phyloP scores from a whole-genome alignment of 2,888 invertebrate genomes.

The Conistra vaccinii region DNA sequence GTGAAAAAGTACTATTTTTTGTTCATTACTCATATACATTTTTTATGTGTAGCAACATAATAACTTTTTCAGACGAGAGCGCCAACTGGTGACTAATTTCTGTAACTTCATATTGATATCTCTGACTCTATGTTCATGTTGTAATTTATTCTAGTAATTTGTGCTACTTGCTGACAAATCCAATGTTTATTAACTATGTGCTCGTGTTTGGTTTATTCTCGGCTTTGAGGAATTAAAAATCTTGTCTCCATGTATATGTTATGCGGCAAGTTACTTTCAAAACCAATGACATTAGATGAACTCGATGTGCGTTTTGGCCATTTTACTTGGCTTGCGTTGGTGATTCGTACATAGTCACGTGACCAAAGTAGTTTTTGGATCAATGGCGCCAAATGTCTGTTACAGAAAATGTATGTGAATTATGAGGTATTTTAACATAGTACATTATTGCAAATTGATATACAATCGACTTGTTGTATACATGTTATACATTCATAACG shows the following conservation, averaged over 20 bases:
- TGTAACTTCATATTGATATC: conserved; percentile 89
- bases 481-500: conserved; percentile 70
- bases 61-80: conserved; percentile 69
- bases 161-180: conserved; percentile 84
- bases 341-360: conserved; percentile 91
- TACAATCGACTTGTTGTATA: conserved; percentile 69
- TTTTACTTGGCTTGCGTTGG: conserved; percentile 91
- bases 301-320: conserved; percentile 91
- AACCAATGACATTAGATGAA: conserved; percentile 89
- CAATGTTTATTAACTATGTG: conserved; percentile 84
- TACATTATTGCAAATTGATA: conserved; percentile 69
- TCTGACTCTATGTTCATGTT: conserved; percentile 85
- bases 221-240: conserved; percentile 76
- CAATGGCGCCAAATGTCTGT: conserved; percentile 91
- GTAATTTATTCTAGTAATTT: conserved; percentile 85
- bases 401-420: conserved; percentile 89
- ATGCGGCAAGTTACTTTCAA: conserved; percentile 86
- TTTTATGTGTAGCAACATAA: conserved; percentile 54
- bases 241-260: conserved; percentile 85
- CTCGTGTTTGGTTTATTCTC: conserved; percentile 81
- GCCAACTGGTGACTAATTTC: conserved; percentile 84
- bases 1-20: background rate
- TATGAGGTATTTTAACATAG: conserved; percentile 72
- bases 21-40: background rate
- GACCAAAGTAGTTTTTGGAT: conserved; percentile 89